Evolutionary conservation across 2,797 vertebrate genomes (phyloP).

Genomic region (Mionectes olivaceus): DNA sequence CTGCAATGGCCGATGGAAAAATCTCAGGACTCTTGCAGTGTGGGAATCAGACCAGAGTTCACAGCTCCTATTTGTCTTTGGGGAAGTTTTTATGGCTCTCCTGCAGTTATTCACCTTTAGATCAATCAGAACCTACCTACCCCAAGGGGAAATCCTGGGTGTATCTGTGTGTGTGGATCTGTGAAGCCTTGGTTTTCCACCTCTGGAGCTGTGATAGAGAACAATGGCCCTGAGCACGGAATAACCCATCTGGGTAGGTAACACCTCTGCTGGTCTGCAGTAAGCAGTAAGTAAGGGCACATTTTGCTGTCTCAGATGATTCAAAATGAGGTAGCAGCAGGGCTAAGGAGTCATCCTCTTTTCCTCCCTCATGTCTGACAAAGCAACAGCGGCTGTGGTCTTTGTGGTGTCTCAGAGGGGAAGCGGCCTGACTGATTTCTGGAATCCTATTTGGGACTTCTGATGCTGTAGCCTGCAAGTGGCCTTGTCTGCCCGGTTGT

Average conservation of each 20-base stretch:
- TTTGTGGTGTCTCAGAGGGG: rapidly evolving
- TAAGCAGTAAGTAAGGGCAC: neutral
- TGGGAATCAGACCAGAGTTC: neutral
- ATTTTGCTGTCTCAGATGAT: neutral
- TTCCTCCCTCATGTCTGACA: neutral
- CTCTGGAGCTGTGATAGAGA: neutral
- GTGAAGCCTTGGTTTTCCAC: neutral
- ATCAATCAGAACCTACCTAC: neutral
- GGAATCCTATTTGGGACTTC: neutral
- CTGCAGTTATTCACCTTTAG: neutral
- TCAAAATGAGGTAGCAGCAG: neutral
- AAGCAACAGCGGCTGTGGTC: neutral
- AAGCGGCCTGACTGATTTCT: neutral
- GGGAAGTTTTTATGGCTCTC: neutral
- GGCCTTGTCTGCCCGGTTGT: neutral
- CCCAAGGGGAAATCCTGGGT: neutral
- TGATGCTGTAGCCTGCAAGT: neutral
- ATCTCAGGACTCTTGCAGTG: neutral
- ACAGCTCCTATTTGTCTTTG: neutral
- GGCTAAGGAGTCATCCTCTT: neutral
- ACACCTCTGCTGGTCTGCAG: neutral
- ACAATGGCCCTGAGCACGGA: neutral
- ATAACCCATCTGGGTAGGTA: neutral
- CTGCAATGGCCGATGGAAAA: neutral
- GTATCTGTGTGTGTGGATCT: neutral